Evolutionary conservation across 2,113 vertebrate genomes (phyloP).

Genomic region (Budorcas taxicolor): DNA sequence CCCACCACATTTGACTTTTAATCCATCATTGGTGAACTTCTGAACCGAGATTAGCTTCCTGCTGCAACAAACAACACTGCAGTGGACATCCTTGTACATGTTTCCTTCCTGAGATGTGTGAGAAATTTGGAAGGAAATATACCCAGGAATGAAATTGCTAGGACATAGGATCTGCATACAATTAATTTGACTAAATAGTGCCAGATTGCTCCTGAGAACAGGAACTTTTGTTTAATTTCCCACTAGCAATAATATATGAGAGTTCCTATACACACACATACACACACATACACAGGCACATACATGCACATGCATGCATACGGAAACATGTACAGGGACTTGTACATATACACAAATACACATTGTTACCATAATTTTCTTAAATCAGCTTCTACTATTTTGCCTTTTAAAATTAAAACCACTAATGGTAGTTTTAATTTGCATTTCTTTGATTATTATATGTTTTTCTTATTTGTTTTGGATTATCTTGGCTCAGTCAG

Average conservation of each 20-base stretch:
- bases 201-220: background rate
- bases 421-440: background rate
- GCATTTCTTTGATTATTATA: background rate
- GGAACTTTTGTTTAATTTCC: background rate
- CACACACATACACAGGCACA: rapidly evolving
- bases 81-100: background rate
- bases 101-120: background rate
- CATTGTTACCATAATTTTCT: background rate
- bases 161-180: background rate
- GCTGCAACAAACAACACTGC: background rate
- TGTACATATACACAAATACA: no score
- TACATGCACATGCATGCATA: background rate
- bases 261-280: background rate
- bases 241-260: background rate
- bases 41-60: background rate
- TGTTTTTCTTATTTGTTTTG: background rate
- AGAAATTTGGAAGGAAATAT: background rate
- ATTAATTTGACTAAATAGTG: background rate
- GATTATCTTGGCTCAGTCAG: background rate
- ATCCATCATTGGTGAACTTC: background rate
- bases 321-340: background rate
- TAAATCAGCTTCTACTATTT: background rate
- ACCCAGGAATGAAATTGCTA: background rate
- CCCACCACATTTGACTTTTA: background rate
- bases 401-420: background rate